A percentile compares a stretch with the other conserved stretches of the same genome.
These are phyloP conservation scores for Trididemnum clinides DNA, from an alignment of 23 tunicate species.

Conservation along the genomic window DNA sequence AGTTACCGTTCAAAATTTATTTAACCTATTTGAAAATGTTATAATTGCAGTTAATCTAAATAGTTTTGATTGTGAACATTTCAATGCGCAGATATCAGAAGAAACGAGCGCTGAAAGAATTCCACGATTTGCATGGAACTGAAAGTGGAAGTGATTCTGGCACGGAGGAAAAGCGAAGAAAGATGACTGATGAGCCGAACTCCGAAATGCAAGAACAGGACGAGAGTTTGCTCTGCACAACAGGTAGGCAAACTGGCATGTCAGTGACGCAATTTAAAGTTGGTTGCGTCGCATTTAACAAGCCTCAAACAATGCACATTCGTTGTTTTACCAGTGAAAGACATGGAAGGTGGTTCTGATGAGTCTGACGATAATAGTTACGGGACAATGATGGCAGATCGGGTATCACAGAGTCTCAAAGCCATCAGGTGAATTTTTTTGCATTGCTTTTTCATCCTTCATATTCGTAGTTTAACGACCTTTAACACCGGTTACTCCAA, in stretches of 20 bases:
- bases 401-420: conserved; percentile 21
- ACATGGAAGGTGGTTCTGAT: conserved; percentile 32
- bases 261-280: not conserved
- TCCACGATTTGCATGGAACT: conserved; percentile 24
- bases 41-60: too few species aligned
- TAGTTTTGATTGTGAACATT: too few species aligned
- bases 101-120: conserved; percentile 37
- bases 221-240: not conserved
- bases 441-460: not conserved
- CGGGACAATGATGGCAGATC: conserved; percentile 74
- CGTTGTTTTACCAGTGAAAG: conserved; percentile 41
- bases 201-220: conserved; percentile 48
- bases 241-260: not conserved
- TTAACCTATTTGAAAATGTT: too few species aligned
- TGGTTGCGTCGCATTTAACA: not conserved
- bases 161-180: not conserved
- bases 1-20: too few species aligned
- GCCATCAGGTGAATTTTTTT: conserved; percentile 19
- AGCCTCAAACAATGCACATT: not conserved
- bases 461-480: not conserved
- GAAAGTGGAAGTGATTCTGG: not conserved
- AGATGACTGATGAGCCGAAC: not conserved
- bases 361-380: not conserved
- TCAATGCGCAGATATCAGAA: conserved; percentile 58
- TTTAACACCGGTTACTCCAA: too few species aligned